Evolutionary conservation across 2,888 invertebrate genomes (phyloP), one percentile per base, ranked within the genome.

Genomic region (Mycalesis mineus): DNA sequence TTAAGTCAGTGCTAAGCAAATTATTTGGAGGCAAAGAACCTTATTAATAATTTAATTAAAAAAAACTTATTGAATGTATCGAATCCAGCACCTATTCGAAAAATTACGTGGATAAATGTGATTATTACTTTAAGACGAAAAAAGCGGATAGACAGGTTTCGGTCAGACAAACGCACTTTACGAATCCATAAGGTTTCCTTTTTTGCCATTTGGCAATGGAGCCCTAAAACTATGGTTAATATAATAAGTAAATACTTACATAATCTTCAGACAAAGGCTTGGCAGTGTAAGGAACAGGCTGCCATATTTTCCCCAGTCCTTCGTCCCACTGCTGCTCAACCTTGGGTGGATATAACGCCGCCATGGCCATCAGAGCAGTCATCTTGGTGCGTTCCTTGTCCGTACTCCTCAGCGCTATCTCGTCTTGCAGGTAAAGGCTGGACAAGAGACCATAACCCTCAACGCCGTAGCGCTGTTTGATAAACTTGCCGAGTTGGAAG

Each of bases 321-420:
- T 80, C 81, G 29, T 84, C 80, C 88, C 88, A 88, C 62, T 88
- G 86, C 65, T 88, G 88, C 7, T 80, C 84, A 0, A 65, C 44
- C 13, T 76, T 82, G 0, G 88, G 88, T 0, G 88, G 88, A 68
- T 84, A 88, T 1, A 71, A 63, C 7, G 88, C 86, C 0, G 87
- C 73, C 84, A 88, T 84, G 0, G 88, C 88, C 37, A 85, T 73
- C 62, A 75, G 75, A 0, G 71, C 74, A 0, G 84, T 88, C 88
- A 88, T 88, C 71, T 88, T 88, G 0, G 88, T 84, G 47, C 88
- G 68, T 29, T 88, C 87, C 68, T 88, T 88, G n/a, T 87, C 86
- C 0, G 88, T 88, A 54, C 81, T 83, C 22, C 84, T 71, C 41
- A 88, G 66, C 4, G 70, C 59, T 28, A 88, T 77, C 62, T 88